These are phyloP conservation scores for Aphelocoma coerulescens DNA, from an alignment of 2,113 vertebrate species.

Conservation along the genomic window DNA sequence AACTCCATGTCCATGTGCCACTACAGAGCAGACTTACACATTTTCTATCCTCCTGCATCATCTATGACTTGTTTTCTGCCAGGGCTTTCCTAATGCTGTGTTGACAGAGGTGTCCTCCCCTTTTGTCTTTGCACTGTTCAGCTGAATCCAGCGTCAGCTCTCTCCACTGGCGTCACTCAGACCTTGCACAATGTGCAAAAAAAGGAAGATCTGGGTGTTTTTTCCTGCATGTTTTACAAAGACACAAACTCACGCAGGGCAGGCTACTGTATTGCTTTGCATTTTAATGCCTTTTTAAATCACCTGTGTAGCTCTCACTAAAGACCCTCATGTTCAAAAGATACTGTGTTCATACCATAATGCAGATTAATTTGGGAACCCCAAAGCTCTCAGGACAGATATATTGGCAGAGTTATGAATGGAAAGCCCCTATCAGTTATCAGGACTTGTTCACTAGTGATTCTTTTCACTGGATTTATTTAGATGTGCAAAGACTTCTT, in stretches of 20 bases:
- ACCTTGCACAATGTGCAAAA: background rate
- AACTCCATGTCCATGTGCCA: background rate
- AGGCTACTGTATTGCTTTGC: background rate
- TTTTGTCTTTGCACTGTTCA: background rate
- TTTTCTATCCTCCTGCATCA: background rate
- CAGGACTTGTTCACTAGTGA: background rate
- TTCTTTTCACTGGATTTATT: background rate
- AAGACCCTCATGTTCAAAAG: background rate
- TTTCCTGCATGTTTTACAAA: background rate
- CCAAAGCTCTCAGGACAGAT: accelerated
- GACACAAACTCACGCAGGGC: background rate
- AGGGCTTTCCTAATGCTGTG: background rate
- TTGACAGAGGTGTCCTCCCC: background rate
- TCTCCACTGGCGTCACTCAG: background rate
- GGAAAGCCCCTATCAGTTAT: background rate
- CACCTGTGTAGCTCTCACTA: background rate
- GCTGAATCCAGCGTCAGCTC: background rate
- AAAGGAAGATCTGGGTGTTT: background rate
- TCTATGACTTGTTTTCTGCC: background rate
- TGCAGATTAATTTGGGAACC: background rate
- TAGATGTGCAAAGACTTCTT: background rate
- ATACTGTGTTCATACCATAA: background rate
- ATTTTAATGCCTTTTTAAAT: background rate
- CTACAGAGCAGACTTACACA: background rate
- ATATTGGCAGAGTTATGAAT: background rate